Evolutionary conservation across 1,140 invertebrate species (phyloP).

Genomic region (Steinernema khuongi): DNA sequence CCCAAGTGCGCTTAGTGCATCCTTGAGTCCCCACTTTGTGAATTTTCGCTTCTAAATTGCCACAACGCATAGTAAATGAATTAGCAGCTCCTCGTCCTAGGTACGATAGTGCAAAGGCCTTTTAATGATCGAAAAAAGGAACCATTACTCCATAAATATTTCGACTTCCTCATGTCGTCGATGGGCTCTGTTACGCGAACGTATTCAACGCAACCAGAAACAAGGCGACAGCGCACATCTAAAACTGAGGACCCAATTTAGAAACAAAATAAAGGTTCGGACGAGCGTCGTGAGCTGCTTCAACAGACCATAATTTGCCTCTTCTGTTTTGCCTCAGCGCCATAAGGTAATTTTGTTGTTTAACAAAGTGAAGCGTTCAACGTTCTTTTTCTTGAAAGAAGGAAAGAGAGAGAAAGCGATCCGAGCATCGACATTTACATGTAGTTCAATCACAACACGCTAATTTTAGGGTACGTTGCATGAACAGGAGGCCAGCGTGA

Average conservation of each 20-base stretch:
- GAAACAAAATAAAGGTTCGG: conserved; percentile 12
- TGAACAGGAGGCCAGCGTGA: too few relatives aligned
- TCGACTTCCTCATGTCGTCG: not conserved
- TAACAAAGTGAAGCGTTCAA: not conserved
- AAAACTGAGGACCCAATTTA: conserved; percentile 9
- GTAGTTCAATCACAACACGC: too few relatives aligned
- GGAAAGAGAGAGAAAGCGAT: not conserved
- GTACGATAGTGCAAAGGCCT: not conserved
- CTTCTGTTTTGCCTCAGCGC: not conserved
- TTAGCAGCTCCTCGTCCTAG: not conserved
- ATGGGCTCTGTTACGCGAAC: not conserved
- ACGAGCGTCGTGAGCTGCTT: not conserved
- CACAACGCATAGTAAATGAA: not conserved
- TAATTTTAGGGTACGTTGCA: too few relatives aligned
- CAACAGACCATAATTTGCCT: conserved; percentile 5
- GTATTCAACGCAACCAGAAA: conserved; percentile 1
- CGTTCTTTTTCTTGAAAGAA: not conserved
- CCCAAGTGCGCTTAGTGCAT: too few relatives aligned
- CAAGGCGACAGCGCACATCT: not conserved
- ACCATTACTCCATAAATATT: not conserved
- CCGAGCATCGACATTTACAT: not conserved
- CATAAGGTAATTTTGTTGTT: conserved; percentile 4
- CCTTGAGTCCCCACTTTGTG: too few relatives aligned
- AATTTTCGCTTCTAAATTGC: too few relatives aligned
- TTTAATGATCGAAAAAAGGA: not conserved